Conservation (phyloP, 1,140 invertebrate species). For the Leptoteleia sp. region DNA sequence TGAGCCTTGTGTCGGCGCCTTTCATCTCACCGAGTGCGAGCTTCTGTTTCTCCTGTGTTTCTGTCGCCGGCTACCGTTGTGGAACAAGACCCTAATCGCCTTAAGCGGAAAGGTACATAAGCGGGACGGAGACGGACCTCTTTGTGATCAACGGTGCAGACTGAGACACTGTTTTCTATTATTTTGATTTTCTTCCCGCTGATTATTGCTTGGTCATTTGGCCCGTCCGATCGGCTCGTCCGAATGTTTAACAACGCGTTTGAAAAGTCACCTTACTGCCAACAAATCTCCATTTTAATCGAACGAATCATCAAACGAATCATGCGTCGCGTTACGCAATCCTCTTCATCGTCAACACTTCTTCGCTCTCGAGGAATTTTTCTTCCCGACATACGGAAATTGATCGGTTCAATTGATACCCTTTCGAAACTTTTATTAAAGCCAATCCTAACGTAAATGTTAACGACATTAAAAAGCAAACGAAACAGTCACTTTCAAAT, state of each 20-base stretch:
- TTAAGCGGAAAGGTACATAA: constrained; percentile 63
- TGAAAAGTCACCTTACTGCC: constrained; percentile 39
- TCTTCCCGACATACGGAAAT: no score
- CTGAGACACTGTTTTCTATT: constrained; percentile 70
- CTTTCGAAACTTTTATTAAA: no score
- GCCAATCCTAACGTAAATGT: no score
- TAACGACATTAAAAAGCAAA: no score
- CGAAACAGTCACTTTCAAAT: no score
- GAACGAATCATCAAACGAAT: constrained; percentile 19
- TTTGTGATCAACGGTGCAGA: constrained; percentile 24
- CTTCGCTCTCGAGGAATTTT: no score
- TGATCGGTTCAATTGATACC: no score
- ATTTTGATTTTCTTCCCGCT: constrained; percentile 63
- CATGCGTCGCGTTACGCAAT: no score
- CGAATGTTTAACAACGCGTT: constrained; percentile 37
- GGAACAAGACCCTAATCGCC: constrained; percentile 76
- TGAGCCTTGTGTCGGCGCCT: constrained; percentile 72
- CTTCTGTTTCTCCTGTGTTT: constrained; percentile 79
- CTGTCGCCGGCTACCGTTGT: constrained; percentile 77
- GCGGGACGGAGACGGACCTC: constrained; percentile 21
- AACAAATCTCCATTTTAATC: constrained; percentile 34
- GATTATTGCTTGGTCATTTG: constrained; percentile 65
- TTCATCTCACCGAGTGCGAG: constrained; percentile 76
- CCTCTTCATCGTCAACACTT: no score
- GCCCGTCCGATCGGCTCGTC: not conserved